phyloP scores from a whole-genome alignment of 2,888 invertebrate genomes.

The Pteria penguin region DNA sequence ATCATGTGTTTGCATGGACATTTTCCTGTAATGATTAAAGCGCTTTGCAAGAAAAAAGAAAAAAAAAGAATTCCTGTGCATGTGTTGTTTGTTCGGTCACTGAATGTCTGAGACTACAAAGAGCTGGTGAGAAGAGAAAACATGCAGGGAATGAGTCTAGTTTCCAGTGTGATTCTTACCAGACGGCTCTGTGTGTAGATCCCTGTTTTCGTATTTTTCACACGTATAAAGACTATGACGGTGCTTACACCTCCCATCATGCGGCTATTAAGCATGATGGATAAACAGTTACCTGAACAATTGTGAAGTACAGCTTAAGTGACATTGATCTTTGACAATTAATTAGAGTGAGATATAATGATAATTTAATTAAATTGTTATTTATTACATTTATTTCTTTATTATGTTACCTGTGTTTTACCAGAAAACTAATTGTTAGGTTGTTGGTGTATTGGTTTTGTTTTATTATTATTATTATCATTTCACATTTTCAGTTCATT shows the following conservation, averaged over 20 bases:
- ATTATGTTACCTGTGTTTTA: not conserved
- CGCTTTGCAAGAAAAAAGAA: conserved; percentile 2
- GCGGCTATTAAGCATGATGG: no score
- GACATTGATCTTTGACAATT: not conserved
- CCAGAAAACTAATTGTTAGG: not conserved
- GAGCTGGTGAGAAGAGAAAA: conserved; percentile 20
- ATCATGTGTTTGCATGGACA: conserved; percentile 22
- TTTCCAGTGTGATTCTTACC: conserved; percentile 22
- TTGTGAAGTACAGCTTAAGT: not conserved
- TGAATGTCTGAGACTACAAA: not conserved
- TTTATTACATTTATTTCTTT: no score
- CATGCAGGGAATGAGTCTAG: conserved; percentile 14
- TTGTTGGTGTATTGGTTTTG: no score
- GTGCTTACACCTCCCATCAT: not conserved
- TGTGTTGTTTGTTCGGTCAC: conserved; percentile 33
- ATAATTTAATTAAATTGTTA: not conserved
- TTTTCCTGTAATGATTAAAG: conserved; percentile 19
- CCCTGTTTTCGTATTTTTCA: conserved; percentile 25
- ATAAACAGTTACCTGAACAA: not conserved
- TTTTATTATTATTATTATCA: no score
- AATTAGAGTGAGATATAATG: not conserved
- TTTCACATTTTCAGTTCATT: not conserved
- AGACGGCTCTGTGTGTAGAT: conserved; percentile 28
- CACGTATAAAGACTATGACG: conserved; percentile 9
- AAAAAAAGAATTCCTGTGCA: conserved; percentile 2